These are phyloP conservation scores for Xanthia icteritia DNA, from an alignment of 2,888 invertebrate species.

Conservation along the genomic window DNA sequence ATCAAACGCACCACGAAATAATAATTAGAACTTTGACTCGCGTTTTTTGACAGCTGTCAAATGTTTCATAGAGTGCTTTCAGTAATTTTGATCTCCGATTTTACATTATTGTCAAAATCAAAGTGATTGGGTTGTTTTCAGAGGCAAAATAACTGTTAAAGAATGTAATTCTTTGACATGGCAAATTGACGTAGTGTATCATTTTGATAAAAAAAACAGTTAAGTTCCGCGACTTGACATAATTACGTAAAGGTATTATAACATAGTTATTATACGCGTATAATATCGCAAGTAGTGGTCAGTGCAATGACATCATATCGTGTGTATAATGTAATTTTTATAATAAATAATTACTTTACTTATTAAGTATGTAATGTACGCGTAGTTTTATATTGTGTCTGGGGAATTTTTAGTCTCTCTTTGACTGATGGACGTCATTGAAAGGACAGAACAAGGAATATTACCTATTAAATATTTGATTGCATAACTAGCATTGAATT, in stretches of 20 bases:
- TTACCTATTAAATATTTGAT: neutral
- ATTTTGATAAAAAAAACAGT: neutral
- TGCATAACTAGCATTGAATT: too few species aligned
- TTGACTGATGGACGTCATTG: neutral
- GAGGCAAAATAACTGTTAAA: too few species aligned
- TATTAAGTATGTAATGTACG: conserved; percentile 3
- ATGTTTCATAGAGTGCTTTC: neutral
- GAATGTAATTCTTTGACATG: too few species aligned
- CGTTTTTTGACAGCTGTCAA: conserved; percentile 18
- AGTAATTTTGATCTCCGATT: neutral
- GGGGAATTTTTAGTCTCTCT: conserved; percentile 8
- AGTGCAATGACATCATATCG: conserved; percentile 51
- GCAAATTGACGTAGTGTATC: neutral
- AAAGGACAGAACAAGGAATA: neutral
- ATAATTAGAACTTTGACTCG: neutral
- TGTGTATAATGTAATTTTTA: conserved; percentile 30
- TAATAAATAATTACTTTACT: conserved; percentile 30
- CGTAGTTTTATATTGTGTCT: conserved; percentile 6
- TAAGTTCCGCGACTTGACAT: neutral
- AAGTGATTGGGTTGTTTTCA: neutral
- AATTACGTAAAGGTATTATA: neutral
- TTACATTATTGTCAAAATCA: neutral
- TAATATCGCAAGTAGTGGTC: conserved; percentile 2
- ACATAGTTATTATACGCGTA: neutral
- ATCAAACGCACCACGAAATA: neutral